Conservation (phyloP, 1,140 invertebrate genomes). For the Drosophila trapezifrons region DNA sequence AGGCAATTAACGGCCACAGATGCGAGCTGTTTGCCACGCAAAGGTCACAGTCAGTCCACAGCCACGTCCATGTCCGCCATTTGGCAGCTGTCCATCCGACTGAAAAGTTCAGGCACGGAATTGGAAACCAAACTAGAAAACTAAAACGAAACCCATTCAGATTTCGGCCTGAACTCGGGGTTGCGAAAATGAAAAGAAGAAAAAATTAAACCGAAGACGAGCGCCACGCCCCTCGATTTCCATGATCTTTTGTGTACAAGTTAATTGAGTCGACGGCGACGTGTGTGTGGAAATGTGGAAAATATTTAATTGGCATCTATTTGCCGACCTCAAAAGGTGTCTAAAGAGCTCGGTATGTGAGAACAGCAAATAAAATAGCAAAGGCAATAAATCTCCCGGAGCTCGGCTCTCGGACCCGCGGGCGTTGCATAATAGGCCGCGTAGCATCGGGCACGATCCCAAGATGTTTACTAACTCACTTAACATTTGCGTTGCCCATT, state of each 20-base stretch:
- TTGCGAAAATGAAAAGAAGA: slow-evolving; percentile 9
- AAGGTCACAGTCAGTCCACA: slow-evolving; percentile 59
- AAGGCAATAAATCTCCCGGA: slow-evolving; percentile 43
- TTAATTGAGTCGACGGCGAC: slow-evolving; percentile 29
- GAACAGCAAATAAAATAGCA: slow-evolving; percentile 50
- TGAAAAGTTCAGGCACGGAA: slow-evolving; percentile 63
- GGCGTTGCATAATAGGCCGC: slow-evolving; percentile 31
- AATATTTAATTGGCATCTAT: slow-evolving; percentile 73
- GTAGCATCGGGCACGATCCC: slow-evolving; percentile 34
- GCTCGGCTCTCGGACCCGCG: slow-evolving; percentile 1
- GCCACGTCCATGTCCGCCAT: slow-evolving; percentile 24
- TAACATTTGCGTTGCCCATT: slow-evolving; percentile 33
- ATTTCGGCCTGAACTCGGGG: slow-evolving; percentile 3
- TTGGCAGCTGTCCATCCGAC: slow-evolving; percentile 70
- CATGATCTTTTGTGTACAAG: slow-evolving; percentile 47
- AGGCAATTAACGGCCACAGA: slow-evolving; percentile 69
- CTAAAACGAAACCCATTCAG: slow-evolving; percentile 17
- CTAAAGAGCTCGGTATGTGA: slow-evolving; percentile 45
- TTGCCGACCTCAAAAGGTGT: slow-evolving; percentile 68
- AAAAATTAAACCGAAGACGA: slow-evolving; percentile 6
- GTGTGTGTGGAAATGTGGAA: slow-evolving; percentile 58
- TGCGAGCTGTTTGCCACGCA: slow-evolving; percentile 52
- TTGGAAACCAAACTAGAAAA: slow-evolving; percentile 24
- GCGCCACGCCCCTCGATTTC: slow-evolving; percentile 53
- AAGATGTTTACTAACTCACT: slow-evolving; percentile 44